phyloP scores from a whole-genome alignment of 2,888 invertebrate species.

The Aricia artaxerxes region DNA sequence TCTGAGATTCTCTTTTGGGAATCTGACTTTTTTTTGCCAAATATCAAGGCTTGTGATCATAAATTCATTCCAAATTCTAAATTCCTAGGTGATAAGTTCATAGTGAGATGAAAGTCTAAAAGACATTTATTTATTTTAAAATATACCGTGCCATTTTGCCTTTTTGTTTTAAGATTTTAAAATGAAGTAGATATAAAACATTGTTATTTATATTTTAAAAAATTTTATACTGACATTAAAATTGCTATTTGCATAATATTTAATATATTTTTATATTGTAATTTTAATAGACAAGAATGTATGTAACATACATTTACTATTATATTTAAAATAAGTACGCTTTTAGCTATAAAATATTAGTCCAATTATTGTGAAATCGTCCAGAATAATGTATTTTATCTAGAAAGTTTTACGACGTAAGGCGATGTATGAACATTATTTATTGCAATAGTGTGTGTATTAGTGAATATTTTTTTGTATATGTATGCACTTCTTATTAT shows the following conservation, averaged over 20 bases:
- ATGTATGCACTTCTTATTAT: not conserved
- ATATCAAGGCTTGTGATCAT: constrained; percentile 69
- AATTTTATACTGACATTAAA: not conserved
- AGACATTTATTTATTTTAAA: constrained; percentile 21
- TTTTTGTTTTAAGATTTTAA: not conserved
- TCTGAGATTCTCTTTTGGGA: not conserved
- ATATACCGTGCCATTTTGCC: constrained; percentile 23
- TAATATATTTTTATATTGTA: constrained; percentile 2
- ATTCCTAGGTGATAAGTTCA: constrained; percentile 42
- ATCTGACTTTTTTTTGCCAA: constrained; percentile 31
- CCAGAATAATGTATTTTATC: not conserved
- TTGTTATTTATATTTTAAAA: not conserved
- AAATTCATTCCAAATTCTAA: constrained; percentile 65
- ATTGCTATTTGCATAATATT: constrained; percentile 3
- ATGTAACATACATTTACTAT: not conserved
- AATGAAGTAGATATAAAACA: not conserved
- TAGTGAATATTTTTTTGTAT: not conserved
- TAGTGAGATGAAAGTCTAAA: constrained; percentile 31
- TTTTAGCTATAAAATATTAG: not conserved
- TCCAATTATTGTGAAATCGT: not conserved
- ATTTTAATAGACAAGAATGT: not conserved
- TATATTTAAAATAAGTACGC: constrained; percentile 6
- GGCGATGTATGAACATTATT: not conserved
- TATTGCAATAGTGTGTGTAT: not conserved
- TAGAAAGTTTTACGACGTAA: not conserved